phyloP scores from a whole-genome alignment of 2,888 invertebrate species.

The Andrena fulva region DNA sequence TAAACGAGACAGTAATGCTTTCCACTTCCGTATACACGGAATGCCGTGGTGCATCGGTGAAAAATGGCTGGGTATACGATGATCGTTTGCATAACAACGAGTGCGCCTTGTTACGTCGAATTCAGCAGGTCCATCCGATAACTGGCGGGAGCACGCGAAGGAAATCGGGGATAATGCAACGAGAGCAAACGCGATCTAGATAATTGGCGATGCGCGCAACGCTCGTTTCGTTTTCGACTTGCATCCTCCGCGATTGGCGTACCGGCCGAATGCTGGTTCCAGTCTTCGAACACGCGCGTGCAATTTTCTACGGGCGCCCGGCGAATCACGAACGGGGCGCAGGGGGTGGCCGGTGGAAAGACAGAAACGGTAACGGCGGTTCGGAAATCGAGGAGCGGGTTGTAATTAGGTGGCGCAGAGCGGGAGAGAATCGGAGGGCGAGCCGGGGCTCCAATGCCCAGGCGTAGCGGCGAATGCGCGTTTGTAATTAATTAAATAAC shows the following conservation, averaged over 20 bases:
- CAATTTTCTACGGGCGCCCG: background rate
- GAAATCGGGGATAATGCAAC: conserved; percentile 34
- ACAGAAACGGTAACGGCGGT: conserved; percentile 33
- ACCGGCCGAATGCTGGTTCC: background rate
- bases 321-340: conserved; percentile 9
- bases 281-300: conserved; percentile 1
- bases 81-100: conserved; percentile 44
- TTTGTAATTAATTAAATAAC: conserved; percentile 79
- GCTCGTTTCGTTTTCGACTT: background rate
- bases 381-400: conserved; percentile 44
- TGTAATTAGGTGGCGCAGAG: conserved; percentile 62
- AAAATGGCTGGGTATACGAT: conserved; percentile 1
- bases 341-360: conserved; percentile 15
- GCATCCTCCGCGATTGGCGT: background rate
- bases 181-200: background rate
- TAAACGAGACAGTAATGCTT: background rate
- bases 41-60: conserved; percentile 2
- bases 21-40: conserved; percentile 13
- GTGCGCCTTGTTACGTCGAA: conserved; percentile 39
- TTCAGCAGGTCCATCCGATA: conserved; percentile 22
- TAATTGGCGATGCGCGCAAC: conserved; percentile 7
- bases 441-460: conserved; percentile 30
- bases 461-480: conserved; percentile 64
- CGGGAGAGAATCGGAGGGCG: conserved; percentile 60
- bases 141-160: conserved; percentile 43